Base-by-base conservation (phyloP, 1,140 invertebrate species). In the Drosophila parabipectinata region DNA sequence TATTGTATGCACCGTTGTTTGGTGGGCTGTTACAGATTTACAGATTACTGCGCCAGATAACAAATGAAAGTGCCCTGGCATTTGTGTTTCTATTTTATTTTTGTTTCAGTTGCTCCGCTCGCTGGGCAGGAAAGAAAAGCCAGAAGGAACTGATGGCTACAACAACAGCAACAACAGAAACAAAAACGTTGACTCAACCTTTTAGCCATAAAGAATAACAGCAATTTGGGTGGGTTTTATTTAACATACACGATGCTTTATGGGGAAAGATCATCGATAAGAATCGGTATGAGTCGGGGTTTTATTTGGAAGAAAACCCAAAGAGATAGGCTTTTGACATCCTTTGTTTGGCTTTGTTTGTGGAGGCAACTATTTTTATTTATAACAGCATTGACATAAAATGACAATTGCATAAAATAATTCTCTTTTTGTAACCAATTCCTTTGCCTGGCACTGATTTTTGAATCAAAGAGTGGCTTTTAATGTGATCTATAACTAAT, bases 11-110 rank as follows among this genome's bases (percentile, higher is more conserved):
- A 82, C 77, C 81, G 77, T 79, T 82, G 82, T 69, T 85, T 85
- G 69, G 58, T 88, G 82, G 82, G 61, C 82, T 85, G 83, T 83
- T 88, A 85, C 82, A 87, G 74, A 87, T 85, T 76, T 81, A 53
- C 30, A 69, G 80, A 83, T 75, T 72, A 66, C 63, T 77, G 67
- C 52, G 77, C 56, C 62, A 76, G 82, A 85, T 87, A 87, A 82
- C 78, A 88, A 87, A 87, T 88, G 82, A 87, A 87, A 87, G 82
- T 88, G 82, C 79, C 81, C 78, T 64, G 72, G 79, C 62, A 81
- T 73, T 73, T 81, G 63, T 63, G 44, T 60, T 73, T 58, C 48
- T 32, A 15, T 8, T 47, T 24, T 51, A 12, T 30, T 57, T 53
- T 55, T 32, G 48, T 48, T 15, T 39, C 28, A 34, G 63, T 44